These are phyloP conservation scores for Arenicola marina DNA, from an alignment of 2,888 invertebrate species.

Conservation along the genomic window DNA sequence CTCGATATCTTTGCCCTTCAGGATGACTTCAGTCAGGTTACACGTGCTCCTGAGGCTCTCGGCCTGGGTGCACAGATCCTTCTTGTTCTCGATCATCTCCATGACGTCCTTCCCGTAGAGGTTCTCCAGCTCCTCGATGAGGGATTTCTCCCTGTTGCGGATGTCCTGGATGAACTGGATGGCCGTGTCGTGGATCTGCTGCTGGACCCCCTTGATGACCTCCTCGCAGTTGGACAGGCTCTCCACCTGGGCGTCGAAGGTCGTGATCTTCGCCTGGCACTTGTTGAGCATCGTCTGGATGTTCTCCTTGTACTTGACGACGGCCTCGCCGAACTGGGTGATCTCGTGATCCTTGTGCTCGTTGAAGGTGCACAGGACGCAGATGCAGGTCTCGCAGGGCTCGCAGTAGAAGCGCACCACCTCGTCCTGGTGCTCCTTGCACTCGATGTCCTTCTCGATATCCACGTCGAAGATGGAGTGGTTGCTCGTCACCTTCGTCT, in stretches of 20 bases:
- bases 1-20: slow-evolving; percentile 62
- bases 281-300: slow-evolving; percentile 51
- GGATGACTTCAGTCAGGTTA: slow-evolving; percentile 59
- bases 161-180: slow-evolving; percentile 58
- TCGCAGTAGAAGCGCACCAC: slow-evolving; percentile 59
- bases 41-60: slow-evolving; percentile 60
- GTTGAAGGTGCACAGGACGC: slow-evolving; percentile 61
- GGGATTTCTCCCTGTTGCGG: slow-evolving; percentile 54
- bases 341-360: slow-evolving; percentile 46
- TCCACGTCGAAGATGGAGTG: slow-evolving; percentile 62
- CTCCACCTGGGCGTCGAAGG: slow-evolving; percentile 52
- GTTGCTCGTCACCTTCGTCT: slow-evolving; percentile 59
- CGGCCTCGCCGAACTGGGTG: slow-evolving; percentile 45
- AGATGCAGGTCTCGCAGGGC: slow-evolving; percentile 60
- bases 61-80: slow-evolving; percentile 36
- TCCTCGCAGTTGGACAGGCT: slow-evolving; percentile 53
- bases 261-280: slow-evolving; percentile 54
- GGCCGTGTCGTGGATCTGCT: slow-evolving; percentile 57
- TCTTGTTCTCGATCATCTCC: slow-evolving; percentile 53
- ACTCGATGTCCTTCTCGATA: slow-evolving; percentile 62
- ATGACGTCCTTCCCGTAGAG: slow-evolving; percentile 58
- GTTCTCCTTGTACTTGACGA: slow-evolving; percentile 57
- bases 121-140: slow-evolving; percentile 58
- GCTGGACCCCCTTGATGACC: slow-evolving; percentile 56
- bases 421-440: slow-evolving; percentile 57